phyloP scores from a whole-genome alignment of 2,113 vertebrate genomes.

The Picathartes gymnocephalus region DNA sequence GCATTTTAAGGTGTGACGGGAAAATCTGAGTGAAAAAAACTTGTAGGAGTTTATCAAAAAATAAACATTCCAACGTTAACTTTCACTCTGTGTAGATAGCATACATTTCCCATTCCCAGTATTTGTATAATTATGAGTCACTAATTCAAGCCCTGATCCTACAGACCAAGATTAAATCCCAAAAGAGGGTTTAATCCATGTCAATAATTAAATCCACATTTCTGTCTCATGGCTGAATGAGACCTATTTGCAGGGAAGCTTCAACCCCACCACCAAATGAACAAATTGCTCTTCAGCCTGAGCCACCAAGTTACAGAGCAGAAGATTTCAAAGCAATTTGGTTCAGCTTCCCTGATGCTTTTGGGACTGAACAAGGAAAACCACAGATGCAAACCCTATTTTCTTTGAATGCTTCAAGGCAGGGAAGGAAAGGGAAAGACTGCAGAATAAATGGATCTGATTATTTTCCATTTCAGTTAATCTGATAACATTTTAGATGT shows the following conservation, averaged over 20 bases:
- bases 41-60: conserved; percentile 4
- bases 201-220: neutral
- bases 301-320: neutral
- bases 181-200: neutral
- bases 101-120: neutral
- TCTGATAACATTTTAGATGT: neutral
- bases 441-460: neutral
- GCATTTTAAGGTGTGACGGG: neutral
- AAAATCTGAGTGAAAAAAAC: neutral
- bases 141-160: neutral
- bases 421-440: neutral
- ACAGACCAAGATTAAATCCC: neutral
- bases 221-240: neutral
- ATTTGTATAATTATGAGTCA: neutral
- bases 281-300: neutral
- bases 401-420: neutral
- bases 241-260: neutral
- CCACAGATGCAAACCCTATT: neutral
- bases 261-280: neutral
- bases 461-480: neutral
- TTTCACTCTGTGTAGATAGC: neutral
- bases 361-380: neutral
- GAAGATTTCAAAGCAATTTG: neutral
- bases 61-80: neutral
- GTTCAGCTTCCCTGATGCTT: neutral